These are phyloP conservation scores for Drosophila ezoana DNA, from an alignment of 2,888 invertebrate species.

Conservation along the genomic window DNA sequence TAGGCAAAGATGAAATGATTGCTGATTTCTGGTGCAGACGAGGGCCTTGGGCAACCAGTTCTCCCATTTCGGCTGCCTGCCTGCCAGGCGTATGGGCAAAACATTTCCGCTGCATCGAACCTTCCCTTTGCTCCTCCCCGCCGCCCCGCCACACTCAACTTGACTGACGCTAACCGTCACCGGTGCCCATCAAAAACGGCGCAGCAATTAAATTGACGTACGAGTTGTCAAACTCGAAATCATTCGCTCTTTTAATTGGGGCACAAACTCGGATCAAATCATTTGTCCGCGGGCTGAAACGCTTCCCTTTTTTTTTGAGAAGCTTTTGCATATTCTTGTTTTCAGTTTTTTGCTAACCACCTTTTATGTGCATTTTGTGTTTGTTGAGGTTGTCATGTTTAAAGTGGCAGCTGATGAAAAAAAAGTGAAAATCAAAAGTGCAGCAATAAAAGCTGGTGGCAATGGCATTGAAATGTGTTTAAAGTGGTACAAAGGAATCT, in stretches of 20 bases:
- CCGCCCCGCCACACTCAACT: constrained; percentile 18
- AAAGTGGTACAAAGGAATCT: neutral
- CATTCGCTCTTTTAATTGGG: constrained; percentile 77
- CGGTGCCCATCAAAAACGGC: constrained; percentile 52
- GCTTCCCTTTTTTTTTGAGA: neutral
- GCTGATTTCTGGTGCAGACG: constrained; percentile 74
- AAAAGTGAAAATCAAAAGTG: neutral
- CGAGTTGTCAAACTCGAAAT: constrained; percentile 74
- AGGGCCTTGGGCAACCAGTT: constrained; percentile 2
- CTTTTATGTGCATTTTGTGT: neutral
- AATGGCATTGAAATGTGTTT: neutral
- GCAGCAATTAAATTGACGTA: constrained; percentile 77
- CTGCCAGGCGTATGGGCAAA: constrained; percentile 26
- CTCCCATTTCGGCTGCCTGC: constrained; percentile 10
- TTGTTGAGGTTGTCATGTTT: neutral
- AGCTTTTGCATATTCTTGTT: constrained; percentile 12
- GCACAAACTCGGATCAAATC: constrained; percentile 49
- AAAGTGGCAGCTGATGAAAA: neutral
- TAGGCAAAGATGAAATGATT: constrained; percentile 79
- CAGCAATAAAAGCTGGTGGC: neutral
- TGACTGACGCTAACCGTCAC: constrained; percentile 32
- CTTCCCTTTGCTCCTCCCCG: neutral
- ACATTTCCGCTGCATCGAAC: constrained; percentile 14
- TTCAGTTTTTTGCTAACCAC: neutral
- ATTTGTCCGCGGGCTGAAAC: constrained; percentile 17